A percentile compares a stretch with the other conserved stretches of the same genome.
Conservation (phyloP, 2,797 vertebrate genomes). For the Scolopax rusticola region DNA sequence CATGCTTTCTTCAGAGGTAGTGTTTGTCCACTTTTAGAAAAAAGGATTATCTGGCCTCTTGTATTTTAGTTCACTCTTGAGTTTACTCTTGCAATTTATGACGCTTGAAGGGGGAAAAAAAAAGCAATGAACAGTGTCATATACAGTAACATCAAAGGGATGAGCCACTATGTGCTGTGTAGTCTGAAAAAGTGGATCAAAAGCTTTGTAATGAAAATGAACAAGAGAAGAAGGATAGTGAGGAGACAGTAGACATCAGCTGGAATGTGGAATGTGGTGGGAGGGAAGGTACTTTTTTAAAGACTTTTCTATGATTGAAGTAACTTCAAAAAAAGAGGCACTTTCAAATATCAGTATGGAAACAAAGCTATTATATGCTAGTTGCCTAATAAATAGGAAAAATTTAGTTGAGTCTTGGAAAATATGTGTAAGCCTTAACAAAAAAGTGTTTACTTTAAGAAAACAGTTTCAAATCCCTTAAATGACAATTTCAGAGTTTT, state of each 20-base stretch:
- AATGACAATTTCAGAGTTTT: background rate
- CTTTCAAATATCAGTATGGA: background rate
- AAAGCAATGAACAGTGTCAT: background rate
- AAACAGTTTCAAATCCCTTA: background rate
- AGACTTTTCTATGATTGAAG: background rate
- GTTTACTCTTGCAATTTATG: background rate
- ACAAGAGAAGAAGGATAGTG: background rate
- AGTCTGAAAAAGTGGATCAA: background rate
- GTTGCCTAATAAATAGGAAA: background rate
- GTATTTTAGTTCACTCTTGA: background rate
- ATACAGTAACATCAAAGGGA: background rate
- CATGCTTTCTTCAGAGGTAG: background rate
- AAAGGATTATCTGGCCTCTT: background rate
- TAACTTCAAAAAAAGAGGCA: background rate
- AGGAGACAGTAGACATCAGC: background rate
- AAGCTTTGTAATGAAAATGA: background rate
- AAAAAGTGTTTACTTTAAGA: background rate
- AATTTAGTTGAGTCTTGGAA: background rate
- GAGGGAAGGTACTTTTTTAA: background rate
- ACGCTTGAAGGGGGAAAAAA: background rate
- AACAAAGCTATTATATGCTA: background rate
- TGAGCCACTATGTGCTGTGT: background rate
- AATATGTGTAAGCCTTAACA: background rate
- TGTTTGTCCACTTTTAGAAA: background rate
- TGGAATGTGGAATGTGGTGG: background rate